Conservation (phyloP, 1,140 invertebrate species). For the Branchinecta lynchi region DNA sequence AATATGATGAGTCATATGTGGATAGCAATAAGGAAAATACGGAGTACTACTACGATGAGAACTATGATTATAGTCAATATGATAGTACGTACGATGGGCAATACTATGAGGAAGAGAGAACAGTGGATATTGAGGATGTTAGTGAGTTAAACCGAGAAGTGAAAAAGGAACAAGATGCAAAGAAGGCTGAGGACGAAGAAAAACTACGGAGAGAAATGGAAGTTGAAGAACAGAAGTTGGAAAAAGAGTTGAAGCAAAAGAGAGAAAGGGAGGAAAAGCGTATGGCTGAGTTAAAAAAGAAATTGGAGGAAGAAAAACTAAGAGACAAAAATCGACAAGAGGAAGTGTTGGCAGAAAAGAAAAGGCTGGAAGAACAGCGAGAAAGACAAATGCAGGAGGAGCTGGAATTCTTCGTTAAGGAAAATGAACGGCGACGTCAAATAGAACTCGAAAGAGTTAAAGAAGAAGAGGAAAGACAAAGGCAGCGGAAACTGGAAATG, state of each 20-base stretch:
- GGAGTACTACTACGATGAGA: constrained; percentile 17
- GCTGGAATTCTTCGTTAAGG: background rate
- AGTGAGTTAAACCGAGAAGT: background rate
- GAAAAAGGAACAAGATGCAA: background rate
- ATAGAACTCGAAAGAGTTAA: background rate
- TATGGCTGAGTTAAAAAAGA: background rate
- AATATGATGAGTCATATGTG: constrained; percentile 22
- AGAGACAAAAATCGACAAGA: background rate
- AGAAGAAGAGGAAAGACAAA: constrained; percentile 4
- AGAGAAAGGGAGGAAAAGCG: background rate
- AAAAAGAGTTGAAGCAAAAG: constrained; percentile 12
- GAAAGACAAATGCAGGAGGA: constrained; percentile 7
- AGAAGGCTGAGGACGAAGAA: background rate
- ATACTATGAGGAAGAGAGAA: constrained; percentile 18
- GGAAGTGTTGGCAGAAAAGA: background rate
- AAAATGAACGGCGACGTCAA: background rate
- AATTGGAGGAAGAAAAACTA: background rate
- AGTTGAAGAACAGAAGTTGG: constrained; percentile 21
- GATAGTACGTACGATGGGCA: constrained; percentile 19
- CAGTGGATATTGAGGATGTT: constrained; percentile 24
- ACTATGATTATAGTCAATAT: constrained; percentile 21
- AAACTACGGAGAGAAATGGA: constrained; percentile 10
- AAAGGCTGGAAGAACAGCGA: background rate
- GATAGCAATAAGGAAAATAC: constrained; percentile 3
- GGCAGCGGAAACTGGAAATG: background rate